phyloP scores from a whole-genome alignment of 2,888 invertebrate genomes.

The Nemotelus nigrinus region DNA sequence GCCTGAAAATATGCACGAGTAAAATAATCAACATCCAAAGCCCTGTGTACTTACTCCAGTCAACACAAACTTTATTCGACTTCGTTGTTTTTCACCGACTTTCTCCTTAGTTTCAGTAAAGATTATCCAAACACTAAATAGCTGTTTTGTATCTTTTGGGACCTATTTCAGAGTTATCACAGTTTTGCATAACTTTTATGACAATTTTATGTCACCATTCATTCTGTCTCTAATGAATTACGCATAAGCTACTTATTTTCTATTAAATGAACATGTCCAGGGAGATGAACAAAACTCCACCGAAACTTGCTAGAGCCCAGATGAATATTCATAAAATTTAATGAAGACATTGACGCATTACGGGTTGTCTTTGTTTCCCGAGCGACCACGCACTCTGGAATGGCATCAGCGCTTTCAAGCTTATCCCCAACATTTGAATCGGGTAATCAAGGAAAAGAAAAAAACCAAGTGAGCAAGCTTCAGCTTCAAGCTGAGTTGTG shows the following conservation, averaged over 20 bases:
- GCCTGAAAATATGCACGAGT: too few relatives aligned
- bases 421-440: too few relatives aligned
- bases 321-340: constrained; percentile 40
- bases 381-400: neutral
- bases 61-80: too few relatives aligned
- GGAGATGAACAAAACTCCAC: neutral
- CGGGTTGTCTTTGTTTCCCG: neutral
- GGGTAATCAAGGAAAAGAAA: too few relatives aligned
- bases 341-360: constrained; percentile 37
- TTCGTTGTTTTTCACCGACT: too few relatives aligned
- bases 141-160: constrained; percentile 26
- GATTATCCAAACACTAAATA: neutral
- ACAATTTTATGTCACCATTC: constrained; percentile 40
- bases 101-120: too few relatives aligned
- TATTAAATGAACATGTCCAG: constrained; percentile 30
- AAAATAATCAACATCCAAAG: too few relatives aligned
- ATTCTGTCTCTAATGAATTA: constrained; percentile 39
- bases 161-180: constrained; percentile 28
- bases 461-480: too few relatives aligned
- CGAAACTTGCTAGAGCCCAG: neutral
- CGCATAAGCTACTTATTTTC: constrained; percentile 36
- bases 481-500: too few relatives aligned
- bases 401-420: too few relatives aligned
- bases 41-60: too few relatives aligned
- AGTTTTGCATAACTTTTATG: constrained; percentile 42